Percentiles rank a stretch among this genome's conserved stretches.
Conservation (phyloP, 2,797 vertebrate species). For the Bufotes viridis region DNA sequence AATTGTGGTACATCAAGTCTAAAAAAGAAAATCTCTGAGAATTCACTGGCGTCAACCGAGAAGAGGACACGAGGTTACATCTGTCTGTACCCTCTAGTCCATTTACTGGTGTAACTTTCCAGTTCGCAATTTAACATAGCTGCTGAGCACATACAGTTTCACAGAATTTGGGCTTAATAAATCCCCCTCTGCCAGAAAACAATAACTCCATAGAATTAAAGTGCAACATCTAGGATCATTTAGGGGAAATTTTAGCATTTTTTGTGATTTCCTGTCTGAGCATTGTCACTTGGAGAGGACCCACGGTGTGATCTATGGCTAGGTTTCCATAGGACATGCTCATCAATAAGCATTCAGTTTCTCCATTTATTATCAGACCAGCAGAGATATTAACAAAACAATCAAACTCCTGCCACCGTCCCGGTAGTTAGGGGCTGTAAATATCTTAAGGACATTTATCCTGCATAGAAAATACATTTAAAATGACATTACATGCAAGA, state of each 20-base stretch:
- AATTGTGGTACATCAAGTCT: constrained; percentile 86
- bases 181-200: constrained; percentile 80
- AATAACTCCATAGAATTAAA: constrained; percentile 80
- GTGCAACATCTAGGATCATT: constrained; percentile 78
- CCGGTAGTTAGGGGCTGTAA: neutral
- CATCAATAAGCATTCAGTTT: neutral
- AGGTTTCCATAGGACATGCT: constrained; percentile 60
- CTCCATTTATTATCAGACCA: neutral
- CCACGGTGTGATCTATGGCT: constrained; percentile 62
- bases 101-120: constrained; percentile 81
- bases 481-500: neutral
- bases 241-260: constrained; percentile 74
- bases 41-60: neutral
- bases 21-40: constrained; percentile 73
- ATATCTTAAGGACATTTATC: neutral
- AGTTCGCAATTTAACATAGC: constrained; percentile 79
- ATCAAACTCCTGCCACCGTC: neutral
- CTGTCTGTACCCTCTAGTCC: constrained; percentile 87
- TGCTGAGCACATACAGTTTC: constrained; percentile 81
- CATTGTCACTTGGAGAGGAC: constrained; percentile 62
- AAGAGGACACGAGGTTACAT: constrained; percentile 51
- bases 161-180: constrained; percentile 80
- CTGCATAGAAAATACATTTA: neutral
- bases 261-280: constrained; percentile 74
- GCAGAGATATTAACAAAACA: neutral